Base-by-base conservation (phyloP, 2,113 vertebrate species). In the Erythrolamprus reginae region DNA sequence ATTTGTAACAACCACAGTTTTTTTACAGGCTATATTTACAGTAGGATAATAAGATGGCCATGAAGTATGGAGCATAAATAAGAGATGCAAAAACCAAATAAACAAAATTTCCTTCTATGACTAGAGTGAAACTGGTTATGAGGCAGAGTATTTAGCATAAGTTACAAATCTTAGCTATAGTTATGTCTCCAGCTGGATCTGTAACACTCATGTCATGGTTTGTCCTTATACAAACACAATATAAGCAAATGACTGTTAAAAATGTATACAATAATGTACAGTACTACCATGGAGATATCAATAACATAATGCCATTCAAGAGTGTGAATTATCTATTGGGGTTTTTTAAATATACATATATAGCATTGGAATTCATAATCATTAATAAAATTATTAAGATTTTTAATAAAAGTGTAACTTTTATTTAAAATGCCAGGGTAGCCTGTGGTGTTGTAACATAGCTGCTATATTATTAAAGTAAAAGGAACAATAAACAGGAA, bases 401-500 rank as follows among this genome's bases (percentile, higher is more conserved):
- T 96, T 93, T 93, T 92, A n/a, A n/a, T n/a, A 95, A 96, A 93
- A 93, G 95, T 95, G 94, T 95, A 90, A 93, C 89, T 83, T 86
- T 94, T 58, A 95, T 95, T 95, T 95, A 92, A 13, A 87, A 82
- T 95, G 92, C 93, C 88, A 92, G 84, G 93, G 89, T 93, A 94
- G 89, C 92, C 93, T 95, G 92, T 95, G 95, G 93, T 94, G 92
- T 94, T 93, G 95, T 94, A 95, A 33, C 91, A 92, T 94, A 86
- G 91, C 94, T 93, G 93, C 95, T 93, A 91, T 95, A 95, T 94
- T 94, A 94, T 90, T 33, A 65, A 33, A 58, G 90, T 65, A 92
- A 90, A 89, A 94, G 84, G 85, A 94, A 95, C 87, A 95, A 94
- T 93, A 95, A 91, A 89, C 93, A 45, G 92, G 93, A 94, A 96